These are phyloP conservation scores for Syngnathus typhle DNA, from an alignment of 2,113 vertebrate genomes.

Conservation along the genomic window DNA sequence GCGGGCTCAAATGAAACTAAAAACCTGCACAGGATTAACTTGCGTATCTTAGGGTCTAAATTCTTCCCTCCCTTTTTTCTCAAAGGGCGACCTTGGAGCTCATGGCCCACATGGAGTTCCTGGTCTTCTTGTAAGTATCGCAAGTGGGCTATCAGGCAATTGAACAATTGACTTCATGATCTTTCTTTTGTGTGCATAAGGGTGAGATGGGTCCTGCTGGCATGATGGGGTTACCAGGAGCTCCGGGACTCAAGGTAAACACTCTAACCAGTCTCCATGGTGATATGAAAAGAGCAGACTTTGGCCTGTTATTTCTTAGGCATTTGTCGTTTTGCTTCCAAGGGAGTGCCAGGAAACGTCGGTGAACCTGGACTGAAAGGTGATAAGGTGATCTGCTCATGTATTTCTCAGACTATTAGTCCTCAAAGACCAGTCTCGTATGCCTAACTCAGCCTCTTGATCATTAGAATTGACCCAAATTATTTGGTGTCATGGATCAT, in stretches of 20 bases:
- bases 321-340: constrained; percentile 27
- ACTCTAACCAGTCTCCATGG: background rate
- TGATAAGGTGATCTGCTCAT: constrained; percentile 99
- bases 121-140: constrained; percentile 94
- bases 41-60: constrained; percentile 13
- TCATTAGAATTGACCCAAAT: background rate
- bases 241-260: constrained; percentile 87
- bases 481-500: background rate
- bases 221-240: constrained; percentile 80
- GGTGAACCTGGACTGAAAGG: constrained; percentile 99
- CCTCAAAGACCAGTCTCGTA: background rate
- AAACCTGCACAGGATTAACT: constrained; percentile 3
- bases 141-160: constrained; percentile 70
- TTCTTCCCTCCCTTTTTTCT: constrained; percentile 18
- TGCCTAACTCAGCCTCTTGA: background rate
- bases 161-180: background rate
- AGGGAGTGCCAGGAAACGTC: constrained; percentile 88
- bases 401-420: constrained; percentile 76
- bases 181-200: constrained; percentile 60
- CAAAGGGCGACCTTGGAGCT: constrained; percentile 86
- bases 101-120: constrained; percentile 86
- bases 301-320: background rate
- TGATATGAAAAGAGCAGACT: background rate
- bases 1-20: constrained; percentile 15
- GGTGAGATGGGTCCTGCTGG: constrained; percentile 86